These are phyloP conservation scores for Rhopalosiphum nymphaeae DNA, from an alignment of 2,888 invertebrate genomes.

Conservation along the genomic window DNA sequence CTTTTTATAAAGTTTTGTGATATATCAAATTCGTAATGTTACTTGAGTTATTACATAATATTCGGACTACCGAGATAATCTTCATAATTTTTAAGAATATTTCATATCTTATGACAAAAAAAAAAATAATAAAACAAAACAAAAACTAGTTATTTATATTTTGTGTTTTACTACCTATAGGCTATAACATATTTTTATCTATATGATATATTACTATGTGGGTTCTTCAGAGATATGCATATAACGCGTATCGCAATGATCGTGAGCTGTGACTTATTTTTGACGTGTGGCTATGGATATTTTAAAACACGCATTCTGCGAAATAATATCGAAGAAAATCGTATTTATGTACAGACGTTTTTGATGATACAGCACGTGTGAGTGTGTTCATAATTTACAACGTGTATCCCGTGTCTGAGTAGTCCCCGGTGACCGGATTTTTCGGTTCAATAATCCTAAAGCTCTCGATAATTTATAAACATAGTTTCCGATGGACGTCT, in stretches of 20 bases:
- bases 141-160: conserved; percentile 6
- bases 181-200: background rate
- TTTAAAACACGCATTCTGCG: background rate
- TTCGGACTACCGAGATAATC: background rate
- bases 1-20: conserved; percentile 40
- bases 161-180: background rate
- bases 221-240: background rate
- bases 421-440: background rate
- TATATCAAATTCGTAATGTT: conserved; percentile 32
- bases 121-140: background rate
- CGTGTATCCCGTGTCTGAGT: background rate
- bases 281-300: background rate
- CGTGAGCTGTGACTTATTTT: background rate
- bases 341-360: background rate
- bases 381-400: background rate
- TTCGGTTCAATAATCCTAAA: background rate
- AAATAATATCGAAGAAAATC: background rate
- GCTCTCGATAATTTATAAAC: conserved; percentile 12
- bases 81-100: background rate
- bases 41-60: background rate
- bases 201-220: background rate
- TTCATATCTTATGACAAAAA: background rate
- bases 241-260: no score
- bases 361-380: background rate
- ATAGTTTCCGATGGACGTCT: background rate